phyloP scores from a whole-genome alignment of 1,140 invertebrate genomes.

The Trichoplusia ni region DNA sequence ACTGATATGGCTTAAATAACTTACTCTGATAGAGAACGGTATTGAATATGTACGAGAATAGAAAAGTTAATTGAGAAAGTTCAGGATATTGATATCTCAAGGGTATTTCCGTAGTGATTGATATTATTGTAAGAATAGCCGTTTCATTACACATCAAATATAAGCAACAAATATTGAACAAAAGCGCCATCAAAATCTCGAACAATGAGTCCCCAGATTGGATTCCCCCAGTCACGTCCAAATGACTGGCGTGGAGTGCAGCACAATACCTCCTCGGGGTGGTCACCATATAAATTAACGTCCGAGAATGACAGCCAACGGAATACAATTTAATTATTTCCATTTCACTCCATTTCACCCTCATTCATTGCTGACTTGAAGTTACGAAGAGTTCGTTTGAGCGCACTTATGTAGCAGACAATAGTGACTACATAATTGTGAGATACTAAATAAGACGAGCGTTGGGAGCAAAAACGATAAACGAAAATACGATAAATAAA shows the following conservation, averaged over 20 bases:
- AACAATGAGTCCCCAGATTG: conserved; percentile 53
- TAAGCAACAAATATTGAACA: conserved; percentile 38
- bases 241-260: conserved; percentile 65
- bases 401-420: too few species aligned
- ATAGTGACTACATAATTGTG: too few species aligned
- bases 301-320: conserved; percentile 49
- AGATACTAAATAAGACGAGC: too few species aligned
- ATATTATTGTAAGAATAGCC: not conserved
- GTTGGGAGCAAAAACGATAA: too few species aligned
- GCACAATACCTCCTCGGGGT: conserved; percentile 62
- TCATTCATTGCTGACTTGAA: not conserved
- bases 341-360: conserved; percentile 45
- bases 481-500: too few species aligned
- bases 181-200: conserved; percentile 55
- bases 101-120: too few species aligned
- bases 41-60: too few species aligned
- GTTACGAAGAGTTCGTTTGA: too few species aligned
- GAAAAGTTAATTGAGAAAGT: too few species aligned
- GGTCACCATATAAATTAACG: conserved; percentile 61
- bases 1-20: too few species aligned
- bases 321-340: conserved; percentile 65
- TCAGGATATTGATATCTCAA: too few species aligned
- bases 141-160: not conserved
- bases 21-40: too few species aligned
- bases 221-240: conserved; percentile 55